These are phyloP conservation scores for Coranthus polyacanthus DNA, from an alignment of 2,797 vertebrate genomes.

Conservation along the genomic window DNA sequence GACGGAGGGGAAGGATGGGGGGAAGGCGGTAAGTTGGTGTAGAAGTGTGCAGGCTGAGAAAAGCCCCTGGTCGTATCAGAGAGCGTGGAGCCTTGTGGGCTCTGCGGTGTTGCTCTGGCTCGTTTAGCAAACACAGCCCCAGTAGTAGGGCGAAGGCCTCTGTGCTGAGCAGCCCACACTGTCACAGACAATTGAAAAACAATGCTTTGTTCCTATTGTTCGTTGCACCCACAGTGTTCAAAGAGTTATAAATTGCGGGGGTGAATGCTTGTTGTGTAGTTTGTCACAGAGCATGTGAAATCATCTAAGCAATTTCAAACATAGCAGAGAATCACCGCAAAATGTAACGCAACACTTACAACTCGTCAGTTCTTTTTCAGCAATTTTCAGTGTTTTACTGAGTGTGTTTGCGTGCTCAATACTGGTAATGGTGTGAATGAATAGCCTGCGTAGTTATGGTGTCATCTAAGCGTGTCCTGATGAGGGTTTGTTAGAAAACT, in stretches of 20 bases:
- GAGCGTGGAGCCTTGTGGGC: slow-evolving; percentile 73
- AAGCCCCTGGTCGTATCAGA: slow-evolving; percentile 76
- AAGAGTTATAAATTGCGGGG: slow-evolving; percentile 52
- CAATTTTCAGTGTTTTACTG: background rate
- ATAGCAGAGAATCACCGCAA: slow-evolving; percentile 11
- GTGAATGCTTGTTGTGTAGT: slow-evolving; percentile 54
- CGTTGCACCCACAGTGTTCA: slow-evolving; percentile 60
- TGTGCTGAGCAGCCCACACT: slow-evolving; percentile 62
- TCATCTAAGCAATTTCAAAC: slow-evolving; percentile 35
- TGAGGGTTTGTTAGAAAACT: slow-evolving; percentile 54
- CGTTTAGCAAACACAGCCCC: slow-evolving; percentile 75
- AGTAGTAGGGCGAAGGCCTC: slow-evolving; percentile 70
- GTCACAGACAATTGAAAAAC: slow-evolving; percentile 73
- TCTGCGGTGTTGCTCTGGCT: slow-evolving; percentile 73
- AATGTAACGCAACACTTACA: background rate
- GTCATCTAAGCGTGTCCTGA: slow-evolving; percentile 36
- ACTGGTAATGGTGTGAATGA: slow-evolving; percentile 22
- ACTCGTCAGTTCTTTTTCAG: background rate
- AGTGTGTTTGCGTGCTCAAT: background rate
- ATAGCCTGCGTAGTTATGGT: slow-evolving; percentile 2
- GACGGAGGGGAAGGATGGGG: slow-evolving; percentile 77
- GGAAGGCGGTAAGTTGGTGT: slow-evolving; percentile 52
- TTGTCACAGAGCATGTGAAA: slow-evolving; percentile 43
- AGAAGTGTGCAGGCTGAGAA: slow-evolving; percentile 76
- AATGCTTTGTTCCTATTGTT: slow-evolving; percentile 72